Conservation (phyloP, 2,888 invertebrate species). For the Napeogenes sylphis region DNA sequence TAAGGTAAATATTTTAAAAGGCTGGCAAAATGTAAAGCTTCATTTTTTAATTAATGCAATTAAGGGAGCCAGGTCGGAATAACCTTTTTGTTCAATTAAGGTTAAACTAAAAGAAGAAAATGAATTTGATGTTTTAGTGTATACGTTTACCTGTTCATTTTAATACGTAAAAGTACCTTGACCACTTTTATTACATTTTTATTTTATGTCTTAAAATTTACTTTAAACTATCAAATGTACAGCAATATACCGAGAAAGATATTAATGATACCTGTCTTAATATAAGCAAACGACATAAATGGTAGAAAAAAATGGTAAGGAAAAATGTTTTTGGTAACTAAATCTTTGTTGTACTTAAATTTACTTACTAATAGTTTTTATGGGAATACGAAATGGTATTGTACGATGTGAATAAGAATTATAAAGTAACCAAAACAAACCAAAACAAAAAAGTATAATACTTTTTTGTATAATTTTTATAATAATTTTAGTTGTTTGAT, state of each 20-base stretch:
- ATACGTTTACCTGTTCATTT: too few species aligned
- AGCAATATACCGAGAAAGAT: neutral
- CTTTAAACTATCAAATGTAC: neutral
- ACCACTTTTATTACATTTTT: too few species aligned
- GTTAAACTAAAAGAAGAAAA: conserved; percentile 12
- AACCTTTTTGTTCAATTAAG: conserved; percentile 37
- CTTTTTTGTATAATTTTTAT: too few species aligned
- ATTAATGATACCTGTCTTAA: conserved; percentile 2
- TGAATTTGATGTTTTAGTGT: conserved; percentile 11
- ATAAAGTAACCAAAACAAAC: too few species aligned
- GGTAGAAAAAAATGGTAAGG: neutral
- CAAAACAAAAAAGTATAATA: too few species aligned
- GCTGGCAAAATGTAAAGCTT: conserved; percentile 62
- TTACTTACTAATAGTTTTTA: neutral
- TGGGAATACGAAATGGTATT: neutral
- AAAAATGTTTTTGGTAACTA: conserved; percentile 4
- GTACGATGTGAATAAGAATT: neutral
- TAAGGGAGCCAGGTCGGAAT: conserved; percentile 50
- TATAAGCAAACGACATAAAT: neutral
- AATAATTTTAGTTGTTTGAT: too few species aligned
- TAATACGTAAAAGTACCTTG: too few species aligned
- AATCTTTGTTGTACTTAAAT: neutral
- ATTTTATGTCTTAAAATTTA: too few species aligned
- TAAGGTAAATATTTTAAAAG: conserved; percentile 73
- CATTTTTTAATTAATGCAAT: conserved; percentile 71